phyloP scores from a whole-genome alignment of 37 sponge, comb jelly and placozoan species.

The Bolinopsis microptera region DNA sequence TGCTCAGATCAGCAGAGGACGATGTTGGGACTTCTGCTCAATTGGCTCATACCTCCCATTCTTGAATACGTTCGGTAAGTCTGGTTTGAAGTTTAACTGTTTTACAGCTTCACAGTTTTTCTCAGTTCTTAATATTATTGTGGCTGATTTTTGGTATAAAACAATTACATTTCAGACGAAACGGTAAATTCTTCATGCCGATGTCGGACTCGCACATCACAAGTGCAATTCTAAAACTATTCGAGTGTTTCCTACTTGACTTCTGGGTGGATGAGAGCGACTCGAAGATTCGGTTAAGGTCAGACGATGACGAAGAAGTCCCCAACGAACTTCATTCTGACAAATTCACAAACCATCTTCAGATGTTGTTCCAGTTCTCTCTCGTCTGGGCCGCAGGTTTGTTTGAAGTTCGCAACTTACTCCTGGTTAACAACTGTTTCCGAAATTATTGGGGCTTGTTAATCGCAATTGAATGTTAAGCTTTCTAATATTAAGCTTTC shows the following conservation, averaged over 20 bases:
- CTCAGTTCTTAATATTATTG: too few relatives aligned
- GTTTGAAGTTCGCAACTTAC: too few relatives aligned
- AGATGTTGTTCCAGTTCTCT: constrained; percentile 87
- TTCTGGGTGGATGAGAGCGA: constrained; percentile 63
- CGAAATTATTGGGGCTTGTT: too few relatives aligned
- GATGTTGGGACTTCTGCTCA: constrained; percentile 57
- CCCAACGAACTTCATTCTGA: constrained; percentile 44
- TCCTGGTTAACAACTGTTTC: too few relatives aligned
- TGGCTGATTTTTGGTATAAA: too few relatives aligned
- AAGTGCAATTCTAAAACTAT: constrained; percentile 46
- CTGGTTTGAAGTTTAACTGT: not conserved
- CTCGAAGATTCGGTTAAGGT: constrained; percentile 24
- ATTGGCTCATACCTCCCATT: constrained; percentile 67
- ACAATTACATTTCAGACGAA: too few relatives aligned
- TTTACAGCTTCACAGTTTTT: too few relatives aligned
- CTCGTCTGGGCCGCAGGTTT: constrained; percentile 85
- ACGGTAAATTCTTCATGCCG: constrained; percentile 53
- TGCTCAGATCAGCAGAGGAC: constrained; percentile 41
- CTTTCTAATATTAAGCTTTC: too few relatives aligned
- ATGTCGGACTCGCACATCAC: constrained; percentile 66
- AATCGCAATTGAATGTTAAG: too few relatives aligned
- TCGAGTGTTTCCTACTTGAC: constrained; percentile 67
- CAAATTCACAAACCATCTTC: constrained; percentile 76
- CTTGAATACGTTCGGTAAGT: constrained; percentile 62
- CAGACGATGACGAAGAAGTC: constrained; percentile 51